Evolutionary conservation across 2,888 invertebrate genomes (phyloP).

Genomic region (Hyposoter didymator): DNA sequence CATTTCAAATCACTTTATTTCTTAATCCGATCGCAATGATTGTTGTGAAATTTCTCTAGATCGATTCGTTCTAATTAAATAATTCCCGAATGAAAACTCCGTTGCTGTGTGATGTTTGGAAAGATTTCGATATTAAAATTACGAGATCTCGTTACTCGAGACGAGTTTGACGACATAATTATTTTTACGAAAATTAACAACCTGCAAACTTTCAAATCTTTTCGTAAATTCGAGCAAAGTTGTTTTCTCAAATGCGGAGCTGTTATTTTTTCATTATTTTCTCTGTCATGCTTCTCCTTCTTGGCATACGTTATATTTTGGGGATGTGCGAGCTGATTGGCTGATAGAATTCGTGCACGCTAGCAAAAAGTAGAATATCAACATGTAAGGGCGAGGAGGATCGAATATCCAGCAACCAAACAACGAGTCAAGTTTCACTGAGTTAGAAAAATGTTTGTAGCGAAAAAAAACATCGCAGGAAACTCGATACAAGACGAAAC

Average conservation of each 20-base stretch:
- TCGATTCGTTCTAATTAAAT: neutral
- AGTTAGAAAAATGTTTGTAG: neutral
- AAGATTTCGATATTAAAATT: neutral
- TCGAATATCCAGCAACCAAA: neutral
- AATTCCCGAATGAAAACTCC: neutral
- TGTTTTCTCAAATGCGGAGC: neutral
- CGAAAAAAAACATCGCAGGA: neutral
- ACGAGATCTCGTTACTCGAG: neutral
- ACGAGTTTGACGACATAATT: neutral
- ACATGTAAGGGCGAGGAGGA: slow-evolving; percentile 15
- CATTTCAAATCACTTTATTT: too few relatives aligned
- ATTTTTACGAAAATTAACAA: neutral
- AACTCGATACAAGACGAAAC: neutral
- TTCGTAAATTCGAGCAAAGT: neutral
- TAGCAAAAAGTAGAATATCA: neutral
- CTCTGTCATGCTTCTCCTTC: neutral
- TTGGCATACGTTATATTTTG: slow-evolving; percentile 1
- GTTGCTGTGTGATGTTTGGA: neutral
- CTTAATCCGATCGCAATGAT: neutral
- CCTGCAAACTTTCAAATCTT: neutral
- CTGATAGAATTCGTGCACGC: slow-evolving; percentile 2
- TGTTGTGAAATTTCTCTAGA: neutral
- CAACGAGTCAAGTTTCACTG: neutral
- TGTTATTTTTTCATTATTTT: neutral
- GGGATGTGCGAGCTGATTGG: slow-evolving; percentile 8